Conservation (phyloP, 2,113 vertebrate species). For the Procapra przewalskii region DNA sequence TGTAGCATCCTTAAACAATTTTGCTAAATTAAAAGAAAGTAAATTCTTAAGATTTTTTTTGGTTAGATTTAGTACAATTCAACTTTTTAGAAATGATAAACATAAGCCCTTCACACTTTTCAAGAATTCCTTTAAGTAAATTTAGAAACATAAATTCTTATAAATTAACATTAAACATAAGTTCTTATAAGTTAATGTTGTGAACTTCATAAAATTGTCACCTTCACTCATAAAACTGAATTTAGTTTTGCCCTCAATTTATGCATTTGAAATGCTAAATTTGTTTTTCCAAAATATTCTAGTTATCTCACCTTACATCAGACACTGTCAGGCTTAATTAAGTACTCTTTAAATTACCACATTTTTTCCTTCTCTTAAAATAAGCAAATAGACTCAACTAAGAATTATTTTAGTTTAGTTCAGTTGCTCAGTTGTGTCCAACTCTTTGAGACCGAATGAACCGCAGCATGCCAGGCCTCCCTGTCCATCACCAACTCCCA, state of each 20-base stretch:
- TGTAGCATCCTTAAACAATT: neutral
- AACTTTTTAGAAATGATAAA: conserved; percentile 35
- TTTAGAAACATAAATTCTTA: conserved; percentile 26
- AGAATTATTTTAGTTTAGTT: neutral
- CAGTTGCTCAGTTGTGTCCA: neutral
- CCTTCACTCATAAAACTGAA: conserved; percentile 2
- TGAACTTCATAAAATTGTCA: neutral
- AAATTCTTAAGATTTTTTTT: neutral
- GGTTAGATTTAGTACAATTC: neutral
- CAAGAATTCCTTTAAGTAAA: conserved; percentile 28
- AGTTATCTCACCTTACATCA: neutral
- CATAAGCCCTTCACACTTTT: neutral
- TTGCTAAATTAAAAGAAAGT: conserved; percentile 13
- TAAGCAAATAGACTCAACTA: neutral
- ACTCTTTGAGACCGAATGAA: neutral
- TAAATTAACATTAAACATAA: conserved; percentile 37
- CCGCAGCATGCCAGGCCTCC: neutral
- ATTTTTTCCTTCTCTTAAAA: conserved; percentile 24
- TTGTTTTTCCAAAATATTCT: conserved; percentile 31
- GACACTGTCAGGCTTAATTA: neutral
- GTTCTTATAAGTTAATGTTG: conserved; percentile 7
- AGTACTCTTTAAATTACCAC: neutral
- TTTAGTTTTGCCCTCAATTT: conserved; percentile 31
- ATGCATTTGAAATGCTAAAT: conserved; percentile 8
- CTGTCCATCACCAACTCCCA: neutral